These are phyloP conservation scores for Anabas testudineus DNA, from an alignment of 2,797 vertebrate genomes.

Conservation along the genomic window DNA sequence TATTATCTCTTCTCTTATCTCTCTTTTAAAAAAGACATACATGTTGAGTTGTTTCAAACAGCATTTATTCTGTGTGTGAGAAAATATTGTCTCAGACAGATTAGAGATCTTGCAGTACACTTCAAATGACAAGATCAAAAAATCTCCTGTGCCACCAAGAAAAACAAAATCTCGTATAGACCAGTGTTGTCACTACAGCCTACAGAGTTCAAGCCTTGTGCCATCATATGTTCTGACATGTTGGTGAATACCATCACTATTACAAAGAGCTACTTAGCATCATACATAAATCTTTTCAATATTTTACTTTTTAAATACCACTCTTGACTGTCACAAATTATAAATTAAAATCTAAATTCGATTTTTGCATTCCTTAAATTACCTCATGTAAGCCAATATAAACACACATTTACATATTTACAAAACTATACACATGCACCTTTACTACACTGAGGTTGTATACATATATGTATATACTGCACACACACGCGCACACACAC, in stretches of 20 bases:
- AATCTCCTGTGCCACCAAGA: constrained; percentile 61
- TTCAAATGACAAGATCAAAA: constrained; percentile 77
- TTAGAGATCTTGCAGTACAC: constrained; percentile 72
- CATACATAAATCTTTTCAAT: constrained; percentile 80
- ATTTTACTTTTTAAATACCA: constrained; percentile 84
- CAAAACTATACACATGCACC: constrained; percentile 86
- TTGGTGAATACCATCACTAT: constrained; percentile 76
- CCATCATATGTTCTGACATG: constrained; percentile 66
- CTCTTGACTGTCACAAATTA: constrained; percentile 82
- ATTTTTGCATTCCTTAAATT: constrained; percentile 87
- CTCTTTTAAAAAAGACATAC: constrained; percentile 9
- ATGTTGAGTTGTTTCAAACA: constrained; percentile 73
- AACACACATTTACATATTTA: constrained; percentile 86
- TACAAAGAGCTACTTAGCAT: constrained; percentile 81
- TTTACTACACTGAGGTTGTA: constrained; percentile 74
- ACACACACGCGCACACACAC: constrained; percentile 34
- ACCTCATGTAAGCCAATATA: constrained; percentile 85
- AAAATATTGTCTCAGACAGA: constrained; percentile 82
- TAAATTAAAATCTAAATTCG: constrained; percentile 87
- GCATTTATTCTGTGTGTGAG: constrained; percentile 84
- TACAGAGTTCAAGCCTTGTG: constrained; percentile 57
- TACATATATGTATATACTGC: constrained; percentile 71
- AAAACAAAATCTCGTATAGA: constrained; percentile 30
- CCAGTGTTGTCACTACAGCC: constrained; percentile 51
- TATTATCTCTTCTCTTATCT: background rate